Conservation (phyloP, 2,888 invertebrate species). For the Julus scandinavius region DNA sequence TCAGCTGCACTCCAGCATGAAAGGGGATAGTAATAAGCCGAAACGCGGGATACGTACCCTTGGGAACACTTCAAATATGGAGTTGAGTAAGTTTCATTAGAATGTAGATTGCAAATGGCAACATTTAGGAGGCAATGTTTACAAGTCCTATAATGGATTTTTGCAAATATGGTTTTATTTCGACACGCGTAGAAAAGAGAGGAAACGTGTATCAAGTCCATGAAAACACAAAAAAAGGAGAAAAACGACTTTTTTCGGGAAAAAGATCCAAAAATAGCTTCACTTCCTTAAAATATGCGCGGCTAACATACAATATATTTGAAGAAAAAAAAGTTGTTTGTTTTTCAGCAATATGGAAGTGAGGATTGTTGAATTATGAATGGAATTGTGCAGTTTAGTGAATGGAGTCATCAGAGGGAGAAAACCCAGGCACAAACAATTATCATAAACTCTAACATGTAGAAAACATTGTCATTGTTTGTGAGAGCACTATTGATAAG, state of each 20-base stretch:
- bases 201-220: neutral
- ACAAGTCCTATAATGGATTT: slow-evolving; percentile 28
- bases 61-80: slow-evolving; percentile 29
- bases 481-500: too few relatives aligned
- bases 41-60: neutral
- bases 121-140: slow-evolving; percentile 37
- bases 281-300: neutral
- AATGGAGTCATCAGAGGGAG: too few relatives aligned
- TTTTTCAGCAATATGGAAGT: neutral
- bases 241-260: neutral
- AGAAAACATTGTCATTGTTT: too few relatives aligned
- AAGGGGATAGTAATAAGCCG: slow-evolving; percentile 42
- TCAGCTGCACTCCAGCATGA: slow-evolving; percentile 34
- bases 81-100: slow-evolving; percentile 38
- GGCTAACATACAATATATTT: neutral
- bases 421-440: too few relatives aligned
- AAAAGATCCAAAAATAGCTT: neutral
- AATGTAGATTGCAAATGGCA: slow-evolving; percentile 39
- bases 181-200: neutral
- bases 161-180: slow-evolving; percentile 29
- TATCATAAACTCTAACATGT: too few relatives aligned
- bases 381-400: neutral
- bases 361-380: neutral
- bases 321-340: neutral
- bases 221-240: neutral